Evolutionary conservation across 1,140 invertebrate species (phyloP), one percentile per base, ranked within the genome.

Genomic region (Formica exsecta): DNA sequence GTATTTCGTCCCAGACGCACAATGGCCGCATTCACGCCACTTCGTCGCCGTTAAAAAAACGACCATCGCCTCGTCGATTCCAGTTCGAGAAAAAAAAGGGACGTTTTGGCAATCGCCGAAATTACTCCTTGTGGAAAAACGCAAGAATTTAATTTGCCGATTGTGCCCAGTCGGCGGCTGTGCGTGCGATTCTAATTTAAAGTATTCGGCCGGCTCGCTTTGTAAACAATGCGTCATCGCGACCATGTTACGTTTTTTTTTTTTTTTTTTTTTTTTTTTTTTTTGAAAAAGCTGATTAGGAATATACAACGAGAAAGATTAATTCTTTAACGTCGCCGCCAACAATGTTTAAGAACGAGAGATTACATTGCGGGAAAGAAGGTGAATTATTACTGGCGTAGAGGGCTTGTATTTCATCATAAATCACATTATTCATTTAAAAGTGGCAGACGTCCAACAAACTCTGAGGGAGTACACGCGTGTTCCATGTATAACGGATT

Each of bases 391-490:
- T 73, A 73, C 41, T 73, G 38, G 79, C 38, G 51, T 38, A 4
- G 7, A 51, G 61, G 48, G 62, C 64, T 73, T 44, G 66, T 32
- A 54, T 61, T 54, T 54, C 76, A 38, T 70, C 76, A 38, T 80
- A 70, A 80, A 80, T 80, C 76, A 80, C 76, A 80, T 80, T 71
- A 81, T 81, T 73, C 79, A 68, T 74, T 83, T 44, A 83, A 74
- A 83, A 83, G 79, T 74, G 79, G 79, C 79, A 74, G 54, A 62
- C 79, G 54, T 83, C 79, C 79, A 83, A 83, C 77, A 32, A 57
- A 70, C 19, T 83, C 38, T 2, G 79, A 59, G 68, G 13, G 16
- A 29, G 51, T 81, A 38, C 77, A 29, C 51, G 66, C 36, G 65
- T 44, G 32, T 57, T 51, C 13, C 65, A 61, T 48, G 44, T 48